phyloP scores from a whole-genome alignment of 2,113 vertebrate species.

The Phycodurus eques region DNA sequence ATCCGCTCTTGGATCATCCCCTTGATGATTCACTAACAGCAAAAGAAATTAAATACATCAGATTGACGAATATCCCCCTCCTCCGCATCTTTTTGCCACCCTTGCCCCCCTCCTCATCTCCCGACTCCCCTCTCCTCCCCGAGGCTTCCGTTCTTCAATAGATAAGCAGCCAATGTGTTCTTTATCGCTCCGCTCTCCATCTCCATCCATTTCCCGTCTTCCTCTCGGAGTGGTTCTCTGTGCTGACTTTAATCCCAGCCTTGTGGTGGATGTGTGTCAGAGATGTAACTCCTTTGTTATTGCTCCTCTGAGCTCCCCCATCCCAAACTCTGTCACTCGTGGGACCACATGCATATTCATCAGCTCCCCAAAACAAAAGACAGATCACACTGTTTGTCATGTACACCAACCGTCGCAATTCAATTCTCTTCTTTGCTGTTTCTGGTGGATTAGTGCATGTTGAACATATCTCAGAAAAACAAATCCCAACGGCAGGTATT shows the following conservation, averaged over 20 bases:
- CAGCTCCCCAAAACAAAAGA: constrained; percentile 69
- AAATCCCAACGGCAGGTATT: constrained; percentile 65
- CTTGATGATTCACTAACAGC: constrained; percentile 74
- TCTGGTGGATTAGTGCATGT: constrained; percentile 62
- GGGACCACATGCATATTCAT: constrained; percentile 71
- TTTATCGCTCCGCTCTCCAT: constrained; percentile 65
- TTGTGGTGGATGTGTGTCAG: constrained; percentile 71
- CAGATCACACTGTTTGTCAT: constrained; percentile 67
- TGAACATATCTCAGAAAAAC: constrained; percentile 65
- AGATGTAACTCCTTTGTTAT: constrained; percentile 75
- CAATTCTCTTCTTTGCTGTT: constrained; percentile 55
- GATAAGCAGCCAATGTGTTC: constrained; percentile 63
- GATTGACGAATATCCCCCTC: constrained; percentile 58
- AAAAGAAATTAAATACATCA: constrained; percentile 75
- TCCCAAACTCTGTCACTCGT: constrained; percentile 62
- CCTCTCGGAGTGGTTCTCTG: constrained; percentile 34
- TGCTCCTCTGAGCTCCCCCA: constrained; percentile 62
- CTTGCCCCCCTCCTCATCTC: constrained; percentile 43
- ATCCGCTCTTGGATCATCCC: constrained; percentile 72
- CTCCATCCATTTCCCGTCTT: constrained; percentile 50
- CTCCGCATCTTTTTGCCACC: constrained; percentile 30
- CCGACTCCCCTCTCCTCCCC: constrained; percentile 47
- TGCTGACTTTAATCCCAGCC: constrained; percentile 71
- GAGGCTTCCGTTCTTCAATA: constrained; percentile 66
- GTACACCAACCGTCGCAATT: constrained; percentile 58